Conservation (phyloP, 2,888 invertebrate genomes). For the Eristalinus sepulchralis region DNA sequence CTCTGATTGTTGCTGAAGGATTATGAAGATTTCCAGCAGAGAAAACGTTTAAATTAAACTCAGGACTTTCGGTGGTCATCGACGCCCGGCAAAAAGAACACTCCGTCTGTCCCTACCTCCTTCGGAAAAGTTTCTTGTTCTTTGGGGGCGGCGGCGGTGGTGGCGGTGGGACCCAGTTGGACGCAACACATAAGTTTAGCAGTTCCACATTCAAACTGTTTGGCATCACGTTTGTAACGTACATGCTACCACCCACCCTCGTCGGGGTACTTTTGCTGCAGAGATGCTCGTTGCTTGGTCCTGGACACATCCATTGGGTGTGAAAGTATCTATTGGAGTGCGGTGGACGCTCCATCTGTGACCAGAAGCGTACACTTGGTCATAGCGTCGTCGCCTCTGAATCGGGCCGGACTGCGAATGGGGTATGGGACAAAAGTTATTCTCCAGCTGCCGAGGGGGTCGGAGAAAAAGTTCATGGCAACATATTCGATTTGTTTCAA, state of each 20-base stretch:
- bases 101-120: background rate
- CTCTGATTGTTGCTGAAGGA: constrained; percentile 62
- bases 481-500: constrained; percentile 63
- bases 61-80: constrained; percentile 45
- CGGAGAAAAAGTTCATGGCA: constrained; percentile 50
- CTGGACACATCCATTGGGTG: constrained; percentile 38
- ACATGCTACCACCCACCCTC: constrained; percentile 9
- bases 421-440: background rate
- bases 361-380: constrained; percentile 59
- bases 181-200: constrained; percentile 62
- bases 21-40: constrained; percentile 69
- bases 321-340: constrained; percentile 60
- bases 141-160: background rate
- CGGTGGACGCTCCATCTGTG: constrained; percentile 65
- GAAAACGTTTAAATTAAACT: constrained; percentile 70
- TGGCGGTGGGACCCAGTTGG: constrained; percentile 38
- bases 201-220: constrained; percentile 64
- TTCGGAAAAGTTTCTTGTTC: constrained; percentile 51
- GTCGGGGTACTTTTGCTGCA: constrained; percentile 31
- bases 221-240: constrained; percentile 57
- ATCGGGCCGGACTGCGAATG: constrained; percentile 3
- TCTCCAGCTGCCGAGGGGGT: background rate
- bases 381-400: constrained; percentile 16
- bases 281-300: background rate
- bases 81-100: background rate